Evolutionary conservation across 1,140 invertebrate species (phyloP).

Genomic region (Nephila pilipes): DNA sequence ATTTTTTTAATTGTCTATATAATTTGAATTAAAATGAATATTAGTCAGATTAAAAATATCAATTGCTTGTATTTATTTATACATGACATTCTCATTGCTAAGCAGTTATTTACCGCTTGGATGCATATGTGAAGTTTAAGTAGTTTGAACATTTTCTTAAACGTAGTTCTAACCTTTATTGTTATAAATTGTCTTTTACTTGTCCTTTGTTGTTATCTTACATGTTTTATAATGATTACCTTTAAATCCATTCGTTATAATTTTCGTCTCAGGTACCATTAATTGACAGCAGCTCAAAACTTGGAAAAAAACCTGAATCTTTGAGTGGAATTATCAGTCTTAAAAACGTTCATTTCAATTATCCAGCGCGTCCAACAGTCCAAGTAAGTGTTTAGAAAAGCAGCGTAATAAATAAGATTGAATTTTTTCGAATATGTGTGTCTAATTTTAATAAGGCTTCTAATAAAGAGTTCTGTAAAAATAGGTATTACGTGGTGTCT

Average conservation of each 20-base stretch:
- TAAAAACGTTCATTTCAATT: constrained; percentile 80
- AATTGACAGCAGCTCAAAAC: constrained; percentile 69
- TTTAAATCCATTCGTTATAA: not conserved
- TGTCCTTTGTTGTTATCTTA: not conserved
- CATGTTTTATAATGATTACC: no score
- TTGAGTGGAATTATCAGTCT: constrained; percentile 46
- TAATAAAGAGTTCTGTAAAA: constrained; percentile 58
- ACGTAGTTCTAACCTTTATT: no score
- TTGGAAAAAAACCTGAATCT: constrained; percentile 32
- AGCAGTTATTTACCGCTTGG: no score
- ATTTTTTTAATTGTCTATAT: no score
- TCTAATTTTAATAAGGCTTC: not conserved
- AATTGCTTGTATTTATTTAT: no score
- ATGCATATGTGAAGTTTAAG: no score
- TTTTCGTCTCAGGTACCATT: constrained; percentile 27
- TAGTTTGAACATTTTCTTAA: no score
- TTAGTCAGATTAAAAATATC: no score
- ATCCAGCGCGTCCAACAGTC: constrained; percentile 89
- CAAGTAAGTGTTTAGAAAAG: constrained; percentile 85
- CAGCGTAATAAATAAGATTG: constrained; percentile 83
- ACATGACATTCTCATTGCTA: no score
- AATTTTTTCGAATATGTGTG: constrained; percentile 83
- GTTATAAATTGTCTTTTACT: no score
- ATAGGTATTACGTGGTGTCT: constrained; percentile 88
- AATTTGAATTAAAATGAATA: no score